Base-by-base conservation (phyloP, 2,113 vertebrate genomes). In the Calidris pygmaea region DNA sequence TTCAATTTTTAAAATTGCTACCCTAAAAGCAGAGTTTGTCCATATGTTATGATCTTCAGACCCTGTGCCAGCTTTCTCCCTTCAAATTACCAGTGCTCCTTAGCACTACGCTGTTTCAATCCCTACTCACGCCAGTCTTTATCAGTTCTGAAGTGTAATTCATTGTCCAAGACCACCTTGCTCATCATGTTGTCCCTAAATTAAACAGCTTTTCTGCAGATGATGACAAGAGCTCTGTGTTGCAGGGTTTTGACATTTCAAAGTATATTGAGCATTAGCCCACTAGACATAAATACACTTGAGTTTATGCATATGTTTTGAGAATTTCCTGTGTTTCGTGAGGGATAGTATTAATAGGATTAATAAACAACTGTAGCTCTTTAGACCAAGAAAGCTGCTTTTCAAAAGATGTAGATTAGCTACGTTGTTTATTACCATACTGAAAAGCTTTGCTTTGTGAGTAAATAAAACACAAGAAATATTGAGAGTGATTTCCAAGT, bases 51-150 rank as follows among this genome's bases (percentile, higher is more conserved):
- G 6, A 58, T 20, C 55, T 35, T 5, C 50, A 66, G 58, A 35
- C 50, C 56, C 75, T 30, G 45, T 27, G 58, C 12, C 76, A 80
- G 15, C 43, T 68, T 53, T 27, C 53, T 45, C 20, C 70, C 60
- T 19, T 43, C 50, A 14, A 29, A 29, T 9, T 32, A 68, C n/a
- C 63, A 45, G 35, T 8, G 12, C 47, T 65, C 24, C 87, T 35
- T 7, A 8, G 12, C 11, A 14, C 45, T 4, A 9, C 0, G 0
- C 8, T 29, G 41, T 32, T 70, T 20, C 59, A 70, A 14, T 14
- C 47, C 26, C 18, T 9, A 13, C 66, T 50, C 48, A 5, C 1
- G 1, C n/a, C 59, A 56, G 23, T 19, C 27, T 48, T 30, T 12
- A 29, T 4, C 72, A 27, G 12, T 1, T 19, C 50, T 39, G 59